These are phyloP conservation scores for Epinotia nisella DNA, from an alignment of 2,888 invertebrate species.

Conservation along the genomic window DNA sequence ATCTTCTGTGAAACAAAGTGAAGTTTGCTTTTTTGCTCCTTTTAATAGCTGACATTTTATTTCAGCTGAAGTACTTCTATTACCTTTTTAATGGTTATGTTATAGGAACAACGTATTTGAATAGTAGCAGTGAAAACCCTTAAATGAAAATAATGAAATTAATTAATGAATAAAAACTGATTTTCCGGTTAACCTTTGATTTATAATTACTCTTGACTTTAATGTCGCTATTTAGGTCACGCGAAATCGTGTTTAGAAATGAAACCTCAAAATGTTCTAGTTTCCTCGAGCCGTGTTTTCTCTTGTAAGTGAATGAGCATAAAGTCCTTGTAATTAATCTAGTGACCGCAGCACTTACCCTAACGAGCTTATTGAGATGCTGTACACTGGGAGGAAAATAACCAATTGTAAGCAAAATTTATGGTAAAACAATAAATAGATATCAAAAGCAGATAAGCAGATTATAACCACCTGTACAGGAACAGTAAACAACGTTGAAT, in stretches of 20 bases:
- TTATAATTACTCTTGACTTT: background rate
- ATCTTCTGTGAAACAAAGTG: too few species aligned
- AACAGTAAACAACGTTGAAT: too few species aligned
- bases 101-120: too few species aligned
- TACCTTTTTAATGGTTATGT: too few species aligned
- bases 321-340: slow-evolving; percentile 60
- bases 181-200: background rate
- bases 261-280: background rate
- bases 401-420: background rate
- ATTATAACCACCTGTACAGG: too few species aligned
- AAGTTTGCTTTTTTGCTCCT: background rate
- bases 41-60: too few species aligned
- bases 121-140: too few species aligned
- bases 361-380: slow-evolving; percentile 54
- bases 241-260: background rate
- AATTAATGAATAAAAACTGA: too few species aligned
- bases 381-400: slow-evolving; percentile 26
- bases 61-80: too few species aligned
- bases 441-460: too few species aligned
- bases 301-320: slow-evolving; percentile 31
- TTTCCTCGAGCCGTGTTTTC: background rate
- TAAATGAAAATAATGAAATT: too few species aligned
- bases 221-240: background rate
- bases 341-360: slow-evolving; percentile 62
- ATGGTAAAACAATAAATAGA: too few species aligned